Base-by-base conservation (phyloP, 2,888 invertebrate species). In the Scaptomyza polygonia region DNA sequence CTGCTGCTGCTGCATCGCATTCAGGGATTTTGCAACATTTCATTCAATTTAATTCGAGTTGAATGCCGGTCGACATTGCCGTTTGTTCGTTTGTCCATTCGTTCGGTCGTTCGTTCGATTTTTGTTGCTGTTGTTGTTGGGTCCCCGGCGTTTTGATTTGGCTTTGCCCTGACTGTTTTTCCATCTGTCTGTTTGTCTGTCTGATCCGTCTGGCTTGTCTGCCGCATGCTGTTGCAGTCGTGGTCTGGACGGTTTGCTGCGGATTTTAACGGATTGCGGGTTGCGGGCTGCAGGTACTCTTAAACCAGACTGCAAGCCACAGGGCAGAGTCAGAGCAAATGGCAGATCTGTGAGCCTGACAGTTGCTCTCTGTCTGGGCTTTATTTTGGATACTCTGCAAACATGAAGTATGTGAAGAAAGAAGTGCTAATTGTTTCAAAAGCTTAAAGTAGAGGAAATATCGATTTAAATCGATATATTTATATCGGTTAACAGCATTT, bases 41-140 rank as follows among this genome's bases (percentile, higher is more conserved):
- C 81, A 82, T 73, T 86, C 77, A 79, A 77, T 86, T 77, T 86
- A 86, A 81, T 80, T 80, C 75, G 67, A 73, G 67, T 62, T 73
- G 70, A 85, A 81, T 72, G 72, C 79, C 67, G 76, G 47, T 49
- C 36, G 36, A 21, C 58, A 39, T 39, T 48, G 67, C 65, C 54
- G 72, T 39, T 39, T 39, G 16, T 39, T 16, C 39, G 9, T 39
- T 39, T 16, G 39, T 36, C 14, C 8, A 3, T 16, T 16, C 6
- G 34, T 14, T 3, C 16, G 9, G 16, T 14, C 36, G 32, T 32
- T 32, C 32, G 14, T 72, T 78, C 70, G 74, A 66, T 78, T 78
- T 66, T 73, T 47, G n/a, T 2, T 47, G 32, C 39, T 25, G 5
- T 8, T 40, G 42, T n/a, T 34, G n/a, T 71, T 75, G 72, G 58